Evolutionary conservation across 2,888 invertebrate species (phyloP), one percentile per base, ranked within the genome.

Genomic region (Myathropa florea): DNA sequence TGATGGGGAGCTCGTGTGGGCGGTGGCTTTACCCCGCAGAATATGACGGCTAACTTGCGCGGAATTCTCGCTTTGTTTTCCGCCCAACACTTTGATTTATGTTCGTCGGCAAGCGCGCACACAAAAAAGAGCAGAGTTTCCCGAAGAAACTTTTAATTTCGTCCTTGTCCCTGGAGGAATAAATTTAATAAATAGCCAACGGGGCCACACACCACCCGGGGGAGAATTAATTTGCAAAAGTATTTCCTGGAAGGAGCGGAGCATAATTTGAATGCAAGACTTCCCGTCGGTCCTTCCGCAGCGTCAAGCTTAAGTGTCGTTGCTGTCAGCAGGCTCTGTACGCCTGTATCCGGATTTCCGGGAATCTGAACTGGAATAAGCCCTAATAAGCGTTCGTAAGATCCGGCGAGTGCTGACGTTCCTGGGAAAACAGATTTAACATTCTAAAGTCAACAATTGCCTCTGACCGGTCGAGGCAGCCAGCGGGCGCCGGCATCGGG

Each of bases 71-170:
- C 6, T 23, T 53, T 63, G 53, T 53, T 10, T 46, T 60, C 18
- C 21, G 10, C 14, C 30, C 55, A 39, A 30, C 59, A 30, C 28
- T 70, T 68, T 78, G 63, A 78, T 78, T 78, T 70, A 70, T 63
- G 21, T 33, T 21, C 33, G n/a, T 59, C 10, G 14, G 9, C 24
- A 26, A 28, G 18, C 64, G 9, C 7, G 2, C 30, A 18, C 4
- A 59, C 33, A 36, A 57, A 57, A 55, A 23, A 23, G 14, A n/a
- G 3, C 7, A 4, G 28, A 46, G n/a, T 36, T 26, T 46, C 9
- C n/a, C 6, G 55, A 65, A 60, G 60, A 72, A 80, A 80, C 80
- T 81, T 70, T 68, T 75, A 75, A 81, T 80, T 73, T 68, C 64
- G 26, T 46, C 63, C 39, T 57, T 59, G n/a, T 68, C 36, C 12